Evolutionary conservation across 1,140 invertebrate species (phyloP), one percentile per base, ranked within the genome.

Genomic region (Caerostris darwini): DNA sequence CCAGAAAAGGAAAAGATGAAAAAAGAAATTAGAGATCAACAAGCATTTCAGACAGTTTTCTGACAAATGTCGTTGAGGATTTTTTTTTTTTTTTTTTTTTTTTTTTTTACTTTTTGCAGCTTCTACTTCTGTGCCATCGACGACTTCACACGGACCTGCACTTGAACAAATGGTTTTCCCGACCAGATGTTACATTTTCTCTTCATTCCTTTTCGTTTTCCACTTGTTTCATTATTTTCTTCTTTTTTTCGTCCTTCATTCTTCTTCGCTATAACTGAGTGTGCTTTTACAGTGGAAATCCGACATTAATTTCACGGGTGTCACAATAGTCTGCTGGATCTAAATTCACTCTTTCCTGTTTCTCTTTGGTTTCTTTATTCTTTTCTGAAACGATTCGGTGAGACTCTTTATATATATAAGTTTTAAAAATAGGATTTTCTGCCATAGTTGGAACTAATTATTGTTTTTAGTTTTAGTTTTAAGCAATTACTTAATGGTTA

Each of bases 131-230:
- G 6, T 58, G 54, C 54, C 54, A 57, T 58, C 54, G 54, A 57
- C 56, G 14, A 85, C 54, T 85, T 77, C 69, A 77, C 10, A 4
- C 7, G 12, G 7, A 12, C 50, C 7, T 12, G 69, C 8, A 53
- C 3, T 57, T 8, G 82, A 57, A 85, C 56, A 57, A 85, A 85
- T 85, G 82, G 82, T 57, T 58, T 85, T 85, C 56, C 17, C 57
- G 7, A 85, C 12, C 82, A 85, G 54, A 57, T 85, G 82, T 85
- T 85, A 85, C 82, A 85, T 85, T 85, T 57, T 85, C 56, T 85
- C 17, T 58, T 85, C 54, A 83, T 56, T 85, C 57, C 0, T 56
- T 85, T 85, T 57, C 54, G 14, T n/a, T 34, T n/a, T 56, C 57
- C 5, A 17, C 82, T 34, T 19, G 54, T 7, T 85, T 85, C 8